Evolutionary conservation across 2,888 invertebrate species (phyloP).

Genomic region (Apamea sordens): DNA sequence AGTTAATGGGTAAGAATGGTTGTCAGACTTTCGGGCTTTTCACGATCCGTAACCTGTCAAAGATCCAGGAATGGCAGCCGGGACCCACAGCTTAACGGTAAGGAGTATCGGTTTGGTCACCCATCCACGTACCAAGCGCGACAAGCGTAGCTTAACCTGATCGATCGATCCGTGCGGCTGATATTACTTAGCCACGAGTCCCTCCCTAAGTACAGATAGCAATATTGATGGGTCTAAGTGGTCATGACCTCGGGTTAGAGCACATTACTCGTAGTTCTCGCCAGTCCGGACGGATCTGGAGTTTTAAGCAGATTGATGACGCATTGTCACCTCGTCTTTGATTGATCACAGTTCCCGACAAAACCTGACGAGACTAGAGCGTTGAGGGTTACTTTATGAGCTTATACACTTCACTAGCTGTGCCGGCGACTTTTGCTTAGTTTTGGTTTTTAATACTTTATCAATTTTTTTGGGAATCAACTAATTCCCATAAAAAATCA

Average conservation of each 20-base stretch:
- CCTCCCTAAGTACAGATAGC: not conserved
- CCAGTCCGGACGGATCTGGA: constrained; percentile 66
- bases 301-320: constrained; percentile 80
- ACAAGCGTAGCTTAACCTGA: not conserved
- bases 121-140: no score
- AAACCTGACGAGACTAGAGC: constrained; percentile 61
- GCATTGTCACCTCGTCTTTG: constrained; percentile 77
- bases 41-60: no score
- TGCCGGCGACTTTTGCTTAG: not conserved
- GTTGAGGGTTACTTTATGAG: constrained; percentile 17
- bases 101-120: not conserved
- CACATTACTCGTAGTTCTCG: constrained; percentile 38
- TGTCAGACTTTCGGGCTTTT: no score
- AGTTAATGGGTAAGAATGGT: no score
- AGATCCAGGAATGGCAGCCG: no score
- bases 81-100: not conserved
- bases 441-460: not conserved
- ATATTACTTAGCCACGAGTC: not conserved
- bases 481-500: no score
- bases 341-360: constrained; percentile 76
- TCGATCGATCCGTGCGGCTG: not conserved
- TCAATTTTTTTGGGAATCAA: not conserved
- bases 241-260: constrained; percentile 7
- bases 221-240: constrained; percentile 12
- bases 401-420: not conserved